Base-by-base conservation (phyloP, 1,140 invertebrate species). In the Drosophila sucinea region DNA sequence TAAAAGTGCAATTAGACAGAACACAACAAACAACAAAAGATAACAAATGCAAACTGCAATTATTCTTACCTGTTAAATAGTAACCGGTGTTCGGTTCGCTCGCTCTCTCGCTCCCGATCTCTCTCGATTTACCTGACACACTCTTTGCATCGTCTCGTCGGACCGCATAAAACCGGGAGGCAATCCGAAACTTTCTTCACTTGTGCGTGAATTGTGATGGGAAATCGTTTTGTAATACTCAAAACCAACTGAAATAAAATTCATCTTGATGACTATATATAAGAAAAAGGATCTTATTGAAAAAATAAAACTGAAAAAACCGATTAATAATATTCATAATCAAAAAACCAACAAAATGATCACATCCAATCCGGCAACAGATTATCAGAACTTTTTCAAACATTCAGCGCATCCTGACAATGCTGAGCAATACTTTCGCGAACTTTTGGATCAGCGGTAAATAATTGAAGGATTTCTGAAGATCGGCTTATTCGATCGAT, bases 341-440 rank as follows among this genome's bases (percentile, higher is more conserved):
- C n/a, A 23, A 8, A 60, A 64, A 25, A 41, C 32, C 3, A 47
- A 72, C 44, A 89, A 72, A 73, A 91, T 91, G 90, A 87, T 91
- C 27, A 82, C 90, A 1, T 91, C 90, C 5, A 67, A 51, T 51
- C 44, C 81, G 4, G 74, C 83, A 35, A 81, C 82, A 64, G 90
- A 91, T 51, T 91, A 90, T 62, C 71, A 60, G n/a, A 87, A 79
- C 23, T 91, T 89, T 60, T 91, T 91, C 30, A 91, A 91, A 69
- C 81, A 79, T 55, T 65, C 90, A 33, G 90, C 90, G 4, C 81
- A 78, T 65, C 90, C 90, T 63, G 87, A 83, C 5, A 91, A 91
- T 90, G 90, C 90, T 47, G 83, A 91, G 62, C 90, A 91, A 55
- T 91, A 72, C 67, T 90, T 91, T 60, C 86, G 77, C 6, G 85